These are phyloP conservation scores for Sinonovacula constricta DNA, from an alignment of 1,140 invertebrate species.

Conservation along the genomic window DNA sequence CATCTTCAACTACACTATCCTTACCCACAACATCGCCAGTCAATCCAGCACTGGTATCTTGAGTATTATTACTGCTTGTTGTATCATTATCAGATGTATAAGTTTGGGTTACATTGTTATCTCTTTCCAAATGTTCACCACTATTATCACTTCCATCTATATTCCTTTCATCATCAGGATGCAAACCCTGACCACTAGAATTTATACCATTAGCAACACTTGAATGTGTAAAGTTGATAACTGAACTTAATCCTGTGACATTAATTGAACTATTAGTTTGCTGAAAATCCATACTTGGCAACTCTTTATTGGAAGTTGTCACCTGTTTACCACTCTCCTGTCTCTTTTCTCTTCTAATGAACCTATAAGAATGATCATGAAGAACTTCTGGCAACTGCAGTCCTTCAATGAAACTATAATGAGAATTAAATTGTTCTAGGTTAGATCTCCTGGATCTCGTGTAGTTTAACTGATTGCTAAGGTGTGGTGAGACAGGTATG, in stretches of 20 bases:
- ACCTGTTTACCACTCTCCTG: background rate
- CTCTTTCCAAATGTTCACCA: too few species aligned
- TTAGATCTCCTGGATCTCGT: conserved; percentile 5
- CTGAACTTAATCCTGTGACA: too few species aligned
- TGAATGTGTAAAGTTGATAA: too few species aligned
- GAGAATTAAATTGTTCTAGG: background rate
- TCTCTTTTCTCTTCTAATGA: background rate
- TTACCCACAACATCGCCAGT: too few species aligned
- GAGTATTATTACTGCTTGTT: background rate
- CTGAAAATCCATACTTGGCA: too few species aligned
- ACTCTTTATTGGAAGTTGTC: background rate
- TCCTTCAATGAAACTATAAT: background rate
- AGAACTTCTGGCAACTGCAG: background rate
- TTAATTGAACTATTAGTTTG: too few species aligned
- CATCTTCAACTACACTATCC: too few species aligned
- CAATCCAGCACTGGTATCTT: background rate
- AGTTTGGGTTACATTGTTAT: too few species aligned
- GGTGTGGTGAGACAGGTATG: conserved; percentile 40
- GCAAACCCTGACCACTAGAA: too few species aligned
- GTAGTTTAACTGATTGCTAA: conserved; percentile 1
- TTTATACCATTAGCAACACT: too few species aligned
- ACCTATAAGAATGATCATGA: background rate
- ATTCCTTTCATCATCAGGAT: too few species aligned
- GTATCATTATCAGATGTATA: background rate
- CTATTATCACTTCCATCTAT: too few species aligned